Evolutionary conservation across 2,888 invertebrate genomes (phyloP).

Genomic region (Acleris laterana): DNA sequence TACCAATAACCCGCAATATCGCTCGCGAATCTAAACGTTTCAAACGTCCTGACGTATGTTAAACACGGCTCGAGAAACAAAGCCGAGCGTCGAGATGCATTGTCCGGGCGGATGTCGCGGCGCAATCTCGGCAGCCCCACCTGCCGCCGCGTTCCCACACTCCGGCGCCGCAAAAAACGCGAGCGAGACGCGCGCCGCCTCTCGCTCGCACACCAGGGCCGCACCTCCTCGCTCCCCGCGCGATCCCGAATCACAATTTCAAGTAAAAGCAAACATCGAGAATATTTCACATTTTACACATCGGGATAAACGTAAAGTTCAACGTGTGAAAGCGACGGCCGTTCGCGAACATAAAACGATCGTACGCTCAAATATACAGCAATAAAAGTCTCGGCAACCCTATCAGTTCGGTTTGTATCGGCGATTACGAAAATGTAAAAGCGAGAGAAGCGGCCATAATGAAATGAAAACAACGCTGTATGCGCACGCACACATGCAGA

Average conservation of each 20-base stretch:
- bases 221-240: conserved; percentile 55
- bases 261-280: conserved; percentile 64
- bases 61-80: conserved; percentile 73
- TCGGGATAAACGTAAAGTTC: conserved; percentile 38
- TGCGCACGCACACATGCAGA: conserved; percentile 62
- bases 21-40: conserved; percentile 53
- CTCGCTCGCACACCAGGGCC: conserved; percentile 70
- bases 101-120: conserved; percentile 83
- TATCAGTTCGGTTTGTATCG: conserved; percentile 69
- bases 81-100: conserved; percentile 75
- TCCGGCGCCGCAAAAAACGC: conserved; percentile 83
- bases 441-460: conserved; percentile 78
- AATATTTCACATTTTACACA: conserved; percentile 43
- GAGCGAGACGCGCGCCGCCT: conserved; percentile 60
- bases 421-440: conserved; percentile 81
- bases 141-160: conserved; percentile 84
- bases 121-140: conserved; percentile 84
- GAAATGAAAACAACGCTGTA: conserved; percentile 77
- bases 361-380: conserved; percentile 47
- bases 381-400: conserved; percentile 66
- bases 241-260: conserved; percentile 66
- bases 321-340: conserved; percentile 49
- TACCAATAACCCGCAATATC: conserved; percentile 37
- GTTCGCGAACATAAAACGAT: conserved; percentile 42
- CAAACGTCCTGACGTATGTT: conserved; percentile 73